A percentile compares a stretch with the other conserved stretches of the same genome.
These are phyloP conservation scores for Hypomesus transpacificus DNA, from an alignment of 2,113 vertebrate genomes.

Conservation along the genomic window DNA sequence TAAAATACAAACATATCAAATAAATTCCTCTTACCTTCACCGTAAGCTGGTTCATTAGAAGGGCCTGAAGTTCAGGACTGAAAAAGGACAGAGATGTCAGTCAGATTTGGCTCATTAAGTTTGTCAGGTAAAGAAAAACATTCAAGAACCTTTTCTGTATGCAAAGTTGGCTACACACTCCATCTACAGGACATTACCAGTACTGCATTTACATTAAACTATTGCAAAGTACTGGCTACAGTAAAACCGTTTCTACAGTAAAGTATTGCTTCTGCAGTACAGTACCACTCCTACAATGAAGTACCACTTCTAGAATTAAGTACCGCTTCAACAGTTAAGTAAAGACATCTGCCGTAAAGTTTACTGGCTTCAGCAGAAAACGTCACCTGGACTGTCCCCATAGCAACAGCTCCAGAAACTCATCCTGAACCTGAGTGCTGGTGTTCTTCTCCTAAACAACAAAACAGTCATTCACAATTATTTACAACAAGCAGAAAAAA, in stretches of 20 bases:
- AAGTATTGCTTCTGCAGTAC: not conserved
- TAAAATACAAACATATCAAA: not conserved
- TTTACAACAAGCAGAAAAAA: no score
- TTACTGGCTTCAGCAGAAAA: no score
- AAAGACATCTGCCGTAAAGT: not conserved
- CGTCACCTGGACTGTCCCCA: slow-evolving; percentile 95
- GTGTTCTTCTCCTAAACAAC: slow-evolving; percentile 89
- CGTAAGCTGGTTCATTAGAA: slow-evolving; percentile 95
- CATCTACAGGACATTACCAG: slow-evolving; percentile 30
- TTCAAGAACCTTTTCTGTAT: no score
- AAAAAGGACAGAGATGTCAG: slow-evolving; percentile 17
- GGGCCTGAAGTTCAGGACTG: slow-evolving; percentile 91
- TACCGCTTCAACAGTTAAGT: not conserved
- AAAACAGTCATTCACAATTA: not conserved
- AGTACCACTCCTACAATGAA: not conserved
- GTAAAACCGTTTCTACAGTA: not conserved
- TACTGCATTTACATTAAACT: slow-evolving; percentile 7
- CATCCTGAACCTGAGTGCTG: slow-evolving; percentile 94
- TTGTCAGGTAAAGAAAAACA: no score
- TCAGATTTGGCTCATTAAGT: not conserved
- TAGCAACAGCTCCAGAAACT: slow-evolving; percentile 93
- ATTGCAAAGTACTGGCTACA: no score
- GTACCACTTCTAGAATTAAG: not conserved
- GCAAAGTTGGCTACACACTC: not conserved
- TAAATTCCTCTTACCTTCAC: slow-evolving; percentile 80